Base-by-base conservation (phyloP, 2,113 vertebrate genomes). In the Chamaea fasciata region DNA sequence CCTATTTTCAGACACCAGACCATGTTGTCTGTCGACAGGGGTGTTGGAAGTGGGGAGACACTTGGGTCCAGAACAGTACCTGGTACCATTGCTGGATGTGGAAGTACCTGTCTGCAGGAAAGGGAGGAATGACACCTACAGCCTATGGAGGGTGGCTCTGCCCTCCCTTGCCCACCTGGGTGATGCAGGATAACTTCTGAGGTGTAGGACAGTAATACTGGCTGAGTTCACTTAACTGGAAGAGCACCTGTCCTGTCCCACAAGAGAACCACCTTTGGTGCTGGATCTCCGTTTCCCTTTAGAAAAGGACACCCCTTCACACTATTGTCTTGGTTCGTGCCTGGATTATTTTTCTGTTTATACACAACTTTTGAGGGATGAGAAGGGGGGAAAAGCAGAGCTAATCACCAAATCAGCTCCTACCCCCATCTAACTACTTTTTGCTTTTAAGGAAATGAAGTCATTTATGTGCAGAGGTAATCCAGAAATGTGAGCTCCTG, bases 361-460 rank as follows among this genome's bases (percentile, higher is more conserved):
- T 50, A 47, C 12, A 7, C 3, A 24, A 1, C 3, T 75, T 87
- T 19, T 1, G 0, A 4, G 12, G 23, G 10, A 6, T 9, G 7
- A 42, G n/a, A 23, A 3, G 14, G 26, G 9, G 11, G 7, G 1
- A 57, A 55, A 76, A 20, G 42, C 27, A 70, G 35, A 91, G 30
- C 59, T 90, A 77, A 76, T 77, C 17, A 77, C 35, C 47, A 78
- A 77, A 74, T 20, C 69, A 75, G 9, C 26, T 62, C 26, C 31
- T 65, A 30, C 21, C 16, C 11, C 35, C 22, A 60, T 78, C 37
- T 30, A 87, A 11, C n/a, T 92, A 46, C 50, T 65, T 92, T 87
- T 89, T 75, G 89, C 65, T 94, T 73, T 90, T 89, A 96, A 94
- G 87, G 81, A 90, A 94, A 93, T 87, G 17, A 94, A 95, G 78